phyloP scores from a whole-genome alignment of 2,797 vertebrate species.

The Crax fasciolata region DNA sequence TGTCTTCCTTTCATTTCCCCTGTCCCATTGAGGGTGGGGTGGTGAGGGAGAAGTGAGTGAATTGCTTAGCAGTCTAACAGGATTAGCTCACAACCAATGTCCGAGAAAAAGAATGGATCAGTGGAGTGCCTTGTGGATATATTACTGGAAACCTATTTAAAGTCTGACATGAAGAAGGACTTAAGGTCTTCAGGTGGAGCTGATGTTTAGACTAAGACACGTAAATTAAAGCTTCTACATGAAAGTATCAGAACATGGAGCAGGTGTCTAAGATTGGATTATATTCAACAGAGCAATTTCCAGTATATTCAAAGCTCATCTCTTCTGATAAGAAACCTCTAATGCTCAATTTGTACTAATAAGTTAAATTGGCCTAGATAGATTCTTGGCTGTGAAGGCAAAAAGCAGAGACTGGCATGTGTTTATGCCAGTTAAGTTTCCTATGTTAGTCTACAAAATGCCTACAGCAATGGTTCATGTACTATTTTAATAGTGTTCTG shows the following conservation, averaged over 20 bases:
- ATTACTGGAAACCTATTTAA: fast-evolving
- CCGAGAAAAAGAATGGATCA: background rate
- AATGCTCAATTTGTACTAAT: background rate
- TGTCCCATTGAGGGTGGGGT: background rate
- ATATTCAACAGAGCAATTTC: background rate
- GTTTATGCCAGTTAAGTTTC: background rate
- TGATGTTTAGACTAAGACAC: background rate
- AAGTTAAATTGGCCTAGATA: background rate
- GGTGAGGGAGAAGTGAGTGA: background rate
- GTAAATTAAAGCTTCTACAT: background rate
- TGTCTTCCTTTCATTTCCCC: background rate
- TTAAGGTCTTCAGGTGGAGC: background rate
- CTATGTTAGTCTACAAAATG: background rate
- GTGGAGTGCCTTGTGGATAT: background rate
- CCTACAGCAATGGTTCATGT: background rate
- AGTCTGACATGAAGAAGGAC: background rate
- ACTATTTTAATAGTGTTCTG: background rate
- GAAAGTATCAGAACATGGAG: background rate
- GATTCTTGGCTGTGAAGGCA: background rate
- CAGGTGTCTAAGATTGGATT: background rate
- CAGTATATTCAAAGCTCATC: background rate
- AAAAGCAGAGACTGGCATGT: background rate
- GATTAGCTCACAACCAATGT: background rate
- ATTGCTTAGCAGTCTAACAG: background rate
- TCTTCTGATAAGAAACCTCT: background rate